phyloP scores from a whole-genome alignment of 2,888 invertebrate genomes.

The Hyposoter dolosus region DNA sequence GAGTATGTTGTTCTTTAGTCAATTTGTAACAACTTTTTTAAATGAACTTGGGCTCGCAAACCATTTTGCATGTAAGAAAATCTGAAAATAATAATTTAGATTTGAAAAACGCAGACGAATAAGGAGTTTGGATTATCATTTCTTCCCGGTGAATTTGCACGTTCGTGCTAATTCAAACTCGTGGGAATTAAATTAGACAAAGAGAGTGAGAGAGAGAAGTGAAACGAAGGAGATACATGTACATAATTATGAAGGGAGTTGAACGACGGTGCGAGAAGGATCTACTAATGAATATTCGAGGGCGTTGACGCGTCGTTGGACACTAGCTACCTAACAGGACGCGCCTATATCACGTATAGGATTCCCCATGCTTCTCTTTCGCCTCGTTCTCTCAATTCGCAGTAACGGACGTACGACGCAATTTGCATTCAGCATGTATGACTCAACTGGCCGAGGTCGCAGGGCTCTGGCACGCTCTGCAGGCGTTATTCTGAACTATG shows the following conservation, averaged over 20 bases:
- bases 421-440: constrained; percentile 69
- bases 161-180: neutral
- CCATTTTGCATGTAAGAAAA: too few relatives aligned
- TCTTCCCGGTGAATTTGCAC: neutral
- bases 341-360: constrained; percentile 48
- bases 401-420: constrained; percentile 61
- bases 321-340: constrained; percentile 58
- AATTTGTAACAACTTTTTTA: too few relatives aligned
- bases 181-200: constrained; percentile 11
- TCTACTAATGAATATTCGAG: constrained; percentile 68
- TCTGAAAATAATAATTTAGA: too few relatives aligned
- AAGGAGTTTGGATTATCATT: neutral
- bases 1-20: too few relatives aligned
- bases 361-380: constrained; percentile 17
- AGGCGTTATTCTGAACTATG: constrained; percentile 16
- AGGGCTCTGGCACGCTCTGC: constrained; percentile 42
- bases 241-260: constrained; percentile 21
- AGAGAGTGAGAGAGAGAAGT: neutral
- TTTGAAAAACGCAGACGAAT: neutral
- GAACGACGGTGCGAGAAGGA: constrained; percentile 31
- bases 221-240: neutral
- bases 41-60: too few relatives aligned
- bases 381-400: constrained; percentile 33
- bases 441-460: constrained; percentile 61
- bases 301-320: constrained; percentile 64